Conservation (phyloP, 2,113 vertebrate species). For the Phalacrocorax pelagicus region DNA sequence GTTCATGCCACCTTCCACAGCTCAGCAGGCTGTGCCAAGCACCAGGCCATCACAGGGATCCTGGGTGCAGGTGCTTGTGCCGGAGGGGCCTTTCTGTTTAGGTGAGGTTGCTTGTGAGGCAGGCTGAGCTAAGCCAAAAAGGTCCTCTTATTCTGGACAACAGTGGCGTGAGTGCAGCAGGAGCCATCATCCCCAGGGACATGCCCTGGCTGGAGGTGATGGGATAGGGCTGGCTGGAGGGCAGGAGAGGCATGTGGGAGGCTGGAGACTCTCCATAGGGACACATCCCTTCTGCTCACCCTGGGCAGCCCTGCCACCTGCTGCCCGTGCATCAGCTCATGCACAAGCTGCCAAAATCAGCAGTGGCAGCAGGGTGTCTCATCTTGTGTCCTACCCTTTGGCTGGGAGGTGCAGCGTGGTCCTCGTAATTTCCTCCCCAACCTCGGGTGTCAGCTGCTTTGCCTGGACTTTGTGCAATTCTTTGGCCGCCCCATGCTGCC, state of each 20-base stretch:
- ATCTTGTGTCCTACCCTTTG: background rate
- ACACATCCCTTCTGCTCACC: accelerated
- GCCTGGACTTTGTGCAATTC: background rate
- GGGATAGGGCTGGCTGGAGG: background rate
- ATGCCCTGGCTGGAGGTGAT: background rate
- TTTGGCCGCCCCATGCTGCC: background rate
- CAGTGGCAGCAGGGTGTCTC: background rate
- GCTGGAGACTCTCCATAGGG: background rate
- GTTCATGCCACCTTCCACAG: background rate
- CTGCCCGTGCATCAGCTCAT: background rate
- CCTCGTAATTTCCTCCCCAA: background rate
- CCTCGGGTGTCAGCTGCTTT: background rate
- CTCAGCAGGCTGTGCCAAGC: background rate
- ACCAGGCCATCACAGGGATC: background rate
- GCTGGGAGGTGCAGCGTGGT: accelerated
- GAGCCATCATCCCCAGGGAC: accelerated
- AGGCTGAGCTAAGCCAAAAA: background rate
- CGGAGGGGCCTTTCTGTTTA: background rate
- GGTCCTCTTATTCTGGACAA: background rate
- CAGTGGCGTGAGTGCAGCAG: background rate
- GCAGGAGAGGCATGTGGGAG: accelerated
- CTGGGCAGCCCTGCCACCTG: background rate
- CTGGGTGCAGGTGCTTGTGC: background rate
- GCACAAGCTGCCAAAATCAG: background rate
- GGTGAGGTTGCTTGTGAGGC: background rate